A percentile compares a stretch with the other conserved stretches of the same genome.
phyloP scores from a whole-genome alignment of 2,888 invertebrate species.

The Erebia aethiops region DNA sequence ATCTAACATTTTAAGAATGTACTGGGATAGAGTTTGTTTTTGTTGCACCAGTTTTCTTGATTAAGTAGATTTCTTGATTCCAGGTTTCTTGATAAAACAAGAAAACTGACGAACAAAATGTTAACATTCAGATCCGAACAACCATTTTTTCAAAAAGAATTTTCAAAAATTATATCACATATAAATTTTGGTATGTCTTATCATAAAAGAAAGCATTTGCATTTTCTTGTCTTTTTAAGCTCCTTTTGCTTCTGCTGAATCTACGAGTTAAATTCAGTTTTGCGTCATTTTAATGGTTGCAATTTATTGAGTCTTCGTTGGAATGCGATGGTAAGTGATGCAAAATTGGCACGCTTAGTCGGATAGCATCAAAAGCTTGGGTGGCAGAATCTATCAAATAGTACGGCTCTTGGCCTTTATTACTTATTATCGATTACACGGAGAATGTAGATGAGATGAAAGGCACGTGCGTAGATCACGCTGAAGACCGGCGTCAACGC shows the following conservation, averaged over 20 bases:
- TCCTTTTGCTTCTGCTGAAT: no score
- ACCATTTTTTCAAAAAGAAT: no score
- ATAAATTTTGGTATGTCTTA: no score
- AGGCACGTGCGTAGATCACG: constrained; percentile 35
- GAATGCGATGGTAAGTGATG: constrained; percentile 9
- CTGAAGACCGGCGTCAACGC: background rate
- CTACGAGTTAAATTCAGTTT: background rate
- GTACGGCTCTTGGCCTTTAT: constrained; percentile 36
- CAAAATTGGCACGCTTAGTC: constrained; percentile 22
- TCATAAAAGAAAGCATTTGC: no score
- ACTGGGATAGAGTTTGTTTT: background rate
- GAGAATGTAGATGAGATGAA: constrained; percentile 37
- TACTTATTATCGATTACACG: constrained; percentile 50
- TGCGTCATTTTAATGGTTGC: background rate
- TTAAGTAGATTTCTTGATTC: no score
- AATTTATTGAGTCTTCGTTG: background rate
- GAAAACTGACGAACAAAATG: no score
- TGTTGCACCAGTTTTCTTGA: background rate
- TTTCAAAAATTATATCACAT: no score
- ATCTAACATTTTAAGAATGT: background rate
- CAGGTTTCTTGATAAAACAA: no score
- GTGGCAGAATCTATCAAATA: constrained; percentile 27
- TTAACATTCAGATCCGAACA: no score
- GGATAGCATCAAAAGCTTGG: constrained; percentile 23
- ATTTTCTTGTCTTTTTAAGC: no score